These are phyloP conservation scores for Peromyscus attwateri DNA, from an alignment of 2,797 vertebrate genomes.

Conservation along the genomic window DNA sequence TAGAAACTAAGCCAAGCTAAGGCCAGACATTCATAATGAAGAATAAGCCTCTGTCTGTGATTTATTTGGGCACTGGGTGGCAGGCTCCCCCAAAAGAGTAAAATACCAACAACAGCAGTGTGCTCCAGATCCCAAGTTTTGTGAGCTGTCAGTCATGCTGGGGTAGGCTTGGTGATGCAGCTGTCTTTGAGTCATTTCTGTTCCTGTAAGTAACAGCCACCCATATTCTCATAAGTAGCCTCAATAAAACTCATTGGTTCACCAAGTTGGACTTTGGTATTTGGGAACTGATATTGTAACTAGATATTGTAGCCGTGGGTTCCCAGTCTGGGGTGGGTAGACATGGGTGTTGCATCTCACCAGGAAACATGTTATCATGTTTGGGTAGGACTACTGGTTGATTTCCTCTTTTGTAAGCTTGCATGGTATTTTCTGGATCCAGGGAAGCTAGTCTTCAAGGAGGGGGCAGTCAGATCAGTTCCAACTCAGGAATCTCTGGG, in stretches of 20 bases:
- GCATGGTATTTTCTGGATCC: not conserved
- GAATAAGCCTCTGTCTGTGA: too few species aligned
- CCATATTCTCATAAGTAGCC: not conserved
- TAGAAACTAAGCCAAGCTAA: too few species aligned
- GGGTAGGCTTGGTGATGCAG: not conserved
- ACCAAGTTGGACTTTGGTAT: not conserved
- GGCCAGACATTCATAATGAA: too few species aligned
- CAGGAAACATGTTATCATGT: not conserved
- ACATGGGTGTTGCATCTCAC: not conserved
- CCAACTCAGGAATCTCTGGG: not conserved
- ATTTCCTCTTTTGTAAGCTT: not conserved
- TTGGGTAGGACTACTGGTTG: not conserved
- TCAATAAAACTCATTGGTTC: not conserved
- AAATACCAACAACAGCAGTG: too few species aligned
- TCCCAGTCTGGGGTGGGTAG: not conserved
- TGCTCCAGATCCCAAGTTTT: not conserved
- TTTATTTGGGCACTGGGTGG: too few species aligned
- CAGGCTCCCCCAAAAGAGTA: too few species aligned
- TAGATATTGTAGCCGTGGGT: not conserved
- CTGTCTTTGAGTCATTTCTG: not conserved
- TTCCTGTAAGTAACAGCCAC: not conserved
- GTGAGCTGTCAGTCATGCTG: not conserved
- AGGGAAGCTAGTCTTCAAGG: not conserved
- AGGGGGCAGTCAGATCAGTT: not conserved
- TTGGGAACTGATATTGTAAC: too few species aligned